These are phyloP conservation scores for Sphyrna mokarran DNA, from an alignment of 2,113 vertebrate genomes.

Conservation along the genomic window DNA sequence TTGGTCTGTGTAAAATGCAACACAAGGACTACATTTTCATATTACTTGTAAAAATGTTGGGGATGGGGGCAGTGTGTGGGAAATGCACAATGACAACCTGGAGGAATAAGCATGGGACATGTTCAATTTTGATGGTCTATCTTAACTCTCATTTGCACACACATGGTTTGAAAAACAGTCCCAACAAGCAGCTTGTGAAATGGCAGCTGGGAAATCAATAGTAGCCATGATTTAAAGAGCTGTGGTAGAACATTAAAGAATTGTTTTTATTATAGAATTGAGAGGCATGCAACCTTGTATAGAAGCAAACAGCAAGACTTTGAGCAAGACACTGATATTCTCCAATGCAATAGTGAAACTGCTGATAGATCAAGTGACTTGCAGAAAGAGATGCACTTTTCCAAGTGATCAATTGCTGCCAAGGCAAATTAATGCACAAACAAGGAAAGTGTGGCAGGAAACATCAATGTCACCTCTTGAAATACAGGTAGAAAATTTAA, in stretches of 20 bases:
- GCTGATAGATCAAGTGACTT: background rate
- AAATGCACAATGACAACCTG: background rate
- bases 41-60: background rate
- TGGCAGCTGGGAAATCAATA: background rate
- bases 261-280: background rate
- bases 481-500: background rate
- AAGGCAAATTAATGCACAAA: background rate
- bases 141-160: background rate
- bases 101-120: background rate
- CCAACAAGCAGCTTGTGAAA: background rate
- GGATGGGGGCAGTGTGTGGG: background rate
- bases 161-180: background rate
- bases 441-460: background rate
- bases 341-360: background rate
- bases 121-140: background rate
- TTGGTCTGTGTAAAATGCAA: background rate
- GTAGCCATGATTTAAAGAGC: background rate
- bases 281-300: background rate
- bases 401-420: background rate
- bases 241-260: background rate
- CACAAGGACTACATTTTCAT: background rate
- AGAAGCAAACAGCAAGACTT: background rate
- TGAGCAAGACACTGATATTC: background rate
- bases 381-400: background rate
- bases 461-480: background rate